Conservation (phyloP, 1,140 invertebrate genomes). For the Lucilia sericata region DNA sequence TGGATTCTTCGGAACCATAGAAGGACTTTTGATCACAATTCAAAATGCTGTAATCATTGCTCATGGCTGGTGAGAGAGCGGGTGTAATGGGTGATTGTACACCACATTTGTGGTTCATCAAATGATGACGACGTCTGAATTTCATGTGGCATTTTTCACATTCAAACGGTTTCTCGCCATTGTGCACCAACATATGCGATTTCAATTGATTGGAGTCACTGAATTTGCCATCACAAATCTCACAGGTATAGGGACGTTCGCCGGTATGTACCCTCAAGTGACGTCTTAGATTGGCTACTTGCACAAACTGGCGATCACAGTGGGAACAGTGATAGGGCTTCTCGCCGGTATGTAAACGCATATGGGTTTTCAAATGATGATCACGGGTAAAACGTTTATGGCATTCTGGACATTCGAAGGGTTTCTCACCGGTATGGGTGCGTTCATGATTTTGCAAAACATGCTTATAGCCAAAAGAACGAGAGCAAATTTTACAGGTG, state of each 20-base stretch:
- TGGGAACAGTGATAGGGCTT: constrained; percentile 93
- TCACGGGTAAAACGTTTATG: constrained; percentile 96
- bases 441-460: constrained; percentile 96
- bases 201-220: constrained; percentile 96
- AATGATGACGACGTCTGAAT: constrained; percentile 86
- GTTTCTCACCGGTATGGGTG: constrained; percentile 96
- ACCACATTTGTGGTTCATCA: constrained; percentile 86
- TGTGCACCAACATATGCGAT: constrained; percentile 89
- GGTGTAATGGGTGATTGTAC: constrained; percentile 67
- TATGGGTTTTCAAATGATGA: constrained; percentile 94
- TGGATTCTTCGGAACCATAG: constrained; percentile 64
- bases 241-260: constrained; percentile 93
- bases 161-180: constrained; percentile 88
- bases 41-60: constrained; percentile 53
- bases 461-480: constrained; percentile 94
- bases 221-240: constrained; percentile 89
- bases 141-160: constrained; percentile 81
- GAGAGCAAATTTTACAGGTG: constrained; percentile 86
- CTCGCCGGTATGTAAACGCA: constrained; percentile 92
- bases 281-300: constrained; percentile 92
- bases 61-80: constrained; percentile 58
- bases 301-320: constrained; percentile 92
- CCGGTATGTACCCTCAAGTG: constrained; percentile 96
- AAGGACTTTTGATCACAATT: constrained; percentile 57
- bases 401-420: constrained; percentile 95